These are phyloP conservation scores for Smithornis capensis DNA, from an alignment of 2,113 vertebrate species.

Conservation along the genomic window DNA sequence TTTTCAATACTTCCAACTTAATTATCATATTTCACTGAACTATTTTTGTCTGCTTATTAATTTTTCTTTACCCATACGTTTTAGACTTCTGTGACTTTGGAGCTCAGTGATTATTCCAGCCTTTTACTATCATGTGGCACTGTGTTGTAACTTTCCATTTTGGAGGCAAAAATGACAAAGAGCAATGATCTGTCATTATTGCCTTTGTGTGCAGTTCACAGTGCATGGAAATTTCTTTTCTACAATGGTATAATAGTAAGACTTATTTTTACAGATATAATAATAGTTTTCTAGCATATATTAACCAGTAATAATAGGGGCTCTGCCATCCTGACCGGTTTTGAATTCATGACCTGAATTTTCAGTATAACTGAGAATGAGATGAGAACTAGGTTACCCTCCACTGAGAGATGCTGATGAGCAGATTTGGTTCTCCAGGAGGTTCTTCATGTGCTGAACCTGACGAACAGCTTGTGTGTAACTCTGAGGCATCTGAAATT, in stretches of 20 bases:
- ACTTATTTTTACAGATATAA: neutral
- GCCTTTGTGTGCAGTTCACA: neutral
- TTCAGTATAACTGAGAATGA: neutral
- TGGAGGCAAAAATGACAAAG: neutral
- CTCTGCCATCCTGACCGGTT: neutral
- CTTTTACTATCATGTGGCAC: neutral
- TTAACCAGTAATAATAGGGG: neutral
- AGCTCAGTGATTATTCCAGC: neutral
- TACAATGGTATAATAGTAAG: neutral
- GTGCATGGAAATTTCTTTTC: neutral
- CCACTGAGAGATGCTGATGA: slow-evolving; percentile 29
- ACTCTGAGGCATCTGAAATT: slow-evolving; percentile 77
- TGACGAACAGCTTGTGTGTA: slow-evolving; percentile 81
- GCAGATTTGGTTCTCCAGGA: slow-evolving; percentile 70
- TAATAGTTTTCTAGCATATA: neutral
- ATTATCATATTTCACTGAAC: neutral
- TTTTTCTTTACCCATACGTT: neutral
- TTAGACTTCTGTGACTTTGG: neutral
- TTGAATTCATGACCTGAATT: neutral
- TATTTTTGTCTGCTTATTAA: neutral
- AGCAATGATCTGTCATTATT: neutral
- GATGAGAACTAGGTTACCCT: slow-evolving; percentile 62
- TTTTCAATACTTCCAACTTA: neutral
- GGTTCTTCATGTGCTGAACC: slow-evolving; percentile 83
- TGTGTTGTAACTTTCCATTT: neutral